phyloP scores from a whole-genome alignment of 2,888 invertebrate genomes.

The Nomada flava region DNA sequence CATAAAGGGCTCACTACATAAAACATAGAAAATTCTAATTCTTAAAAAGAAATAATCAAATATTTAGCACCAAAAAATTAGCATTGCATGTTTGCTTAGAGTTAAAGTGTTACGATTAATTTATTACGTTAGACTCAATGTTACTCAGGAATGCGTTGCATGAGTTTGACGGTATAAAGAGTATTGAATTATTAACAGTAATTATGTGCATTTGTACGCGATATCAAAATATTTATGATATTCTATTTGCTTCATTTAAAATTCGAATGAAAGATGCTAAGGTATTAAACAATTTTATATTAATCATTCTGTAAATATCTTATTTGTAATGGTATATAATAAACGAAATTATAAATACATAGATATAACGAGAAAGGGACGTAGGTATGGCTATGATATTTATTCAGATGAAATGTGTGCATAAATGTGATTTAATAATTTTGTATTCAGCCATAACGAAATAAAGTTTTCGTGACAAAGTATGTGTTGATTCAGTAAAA shows the following conservation, averaged over 20 bases:
- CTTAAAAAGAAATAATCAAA: constrained; percentile 3
- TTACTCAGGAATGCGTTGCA: constrained; percentile 14
- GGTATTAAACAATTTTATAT: constrained; percentile 17
- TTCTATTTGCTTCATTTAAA: not conserved
- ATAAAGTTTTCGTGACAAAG: constrained; percentile 30
- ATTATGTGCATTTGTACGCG: not conserved
- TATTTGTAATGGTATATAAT: constrained; percentile 35
- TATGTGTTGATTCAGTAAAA: no score
- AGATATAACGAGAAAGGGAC: not conserved
- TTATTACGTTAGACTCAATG: constrained; percentile 34
- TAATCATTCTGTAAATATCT: constrained; percentile 41
- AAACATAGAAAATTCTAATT: not conserved
- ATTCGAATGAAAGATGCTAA: constrained; percentile 32
- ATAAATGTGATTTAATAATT: constrained; percentile 24
- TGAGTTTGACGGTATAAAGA: not conserved
- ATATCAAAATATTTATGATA: constrained; percentile 10
- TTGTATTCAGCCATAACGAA: constrained; percentile 46
- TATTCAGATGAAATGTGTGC: not conserved
- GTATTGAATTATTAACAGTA: not conserved
- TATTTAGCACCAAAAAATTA: constrained; percentile 22
- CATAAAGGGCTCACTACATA: constrained; percentile 86
- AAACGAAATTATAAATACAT: constrained; percentile 5
- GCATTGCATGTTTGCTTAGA: constrained; percentile 2
- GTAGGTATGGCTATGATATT: constrained; percentile 30
- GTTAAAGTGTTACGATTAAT: constrained; percentile 14